These are phyloP conservation scores for Ornithorhynchus anatinus DNA, from an alignment of 2,113 vertebrate genomes.

Conservation along the genomic window DNA sequence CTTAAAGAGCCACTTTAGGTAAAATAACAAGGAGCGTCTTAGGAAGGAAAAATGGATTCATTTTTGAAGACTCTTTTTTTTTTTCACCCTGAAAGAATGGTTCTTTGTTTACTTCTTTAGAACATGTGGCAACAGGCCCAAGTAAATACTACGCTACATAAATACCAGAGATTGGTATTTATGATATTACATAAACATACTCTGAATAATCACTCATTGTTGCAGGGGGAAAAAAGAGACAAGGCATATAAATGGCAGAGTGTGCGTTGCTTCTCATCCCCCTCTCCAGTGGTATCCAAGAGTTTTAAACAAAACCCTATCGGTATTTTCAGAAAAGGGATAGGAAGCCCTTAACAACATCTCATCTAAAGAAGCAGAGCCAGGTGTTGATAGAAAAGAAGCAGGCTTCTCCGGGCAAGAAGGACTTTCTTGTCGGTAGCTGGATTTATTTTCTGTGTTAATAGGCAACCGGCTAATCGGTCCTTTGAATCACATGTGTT, in stretches of 20 bases:
- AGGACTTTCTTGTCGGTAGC: not conserved
- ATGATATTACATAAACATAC: slow-evolving; percentile 76
- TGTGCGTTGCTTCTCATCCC: slow-evolving; percentile 20
- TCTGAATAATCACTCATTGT: slow-evolving; percentile 69
- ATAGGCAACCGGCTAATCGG: not conserved
- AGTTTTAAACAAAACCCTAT: accelerated
- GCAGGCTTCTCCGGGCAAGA: not conserved
- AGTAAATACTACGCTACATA: slow-evolving; percentile 70
- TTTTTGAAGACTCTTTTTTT: slow-evolving; percentile 70
- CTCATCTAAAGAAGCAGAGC: not conserved
- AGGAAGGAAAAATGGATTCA: slow-evolving; percentile 74
- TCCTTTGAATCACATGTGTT: not conserved
- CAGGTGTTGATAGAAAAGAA: not conserved
- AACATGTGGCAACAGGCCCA: slow-evolving; percentile 76
- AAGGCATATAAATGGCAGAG: slow-evolving; percentile 27
- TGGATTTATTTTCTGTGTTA: not conserved
- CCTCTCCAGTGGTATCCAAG: not conserved
- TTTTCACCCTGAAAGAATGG: slow-evolving; percentile 70
- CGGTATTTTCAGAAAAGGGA: not conserved
- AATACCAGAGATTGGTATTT: slow-evolving; percentile 76
- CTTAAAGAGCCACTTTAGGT: slow-evolving; percentile 68
- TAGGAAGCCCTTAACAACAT: not conserved
- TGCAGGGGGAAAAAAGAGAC: slow-evolving; percentile 54
- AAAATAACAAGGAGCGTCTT: slow-evolving; percentile 74
- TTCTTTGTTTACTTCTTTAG: slow-evolving; percentile 75